Conservation (phyloP, 2,797 vertebrate species). For the Champsocephalus gunnari region DNA sequence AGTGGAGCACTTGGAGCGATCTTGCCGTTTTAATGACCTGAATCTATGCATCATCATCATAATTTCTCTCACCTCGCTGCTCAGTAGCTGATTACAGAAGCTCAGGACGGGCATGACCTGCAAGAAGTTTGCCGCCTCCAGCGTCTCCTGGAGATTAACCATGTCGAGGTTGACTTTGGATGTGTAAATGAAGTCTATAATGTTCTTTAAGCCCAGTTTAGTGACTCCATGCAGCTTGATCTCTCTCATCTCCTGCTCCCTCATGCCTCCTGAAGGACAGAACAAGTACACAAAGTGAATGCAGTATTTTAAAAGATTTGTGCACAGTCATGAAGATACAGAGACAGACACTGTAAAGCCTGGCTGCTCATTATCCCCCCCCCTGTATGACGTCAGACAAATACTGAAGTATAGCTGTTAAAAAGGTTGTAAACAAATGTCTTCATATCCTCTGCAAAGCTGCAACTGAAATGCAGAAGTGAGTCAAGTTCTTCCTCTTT, state of each 20-base stretch:
- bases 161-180: conserved; percentile 83
- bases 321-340: conserved; percentile 24
- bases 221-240: conserved; percentile 88
- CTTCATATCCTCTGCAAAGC: not conserved
- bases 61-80: conserved; percentile 81
- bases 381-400: no score
- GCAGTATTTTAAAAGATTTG: conserved; percentile 26
- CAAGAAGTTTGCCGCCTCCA: conserved; percentile 88
- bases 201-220: conserved; percentile 83
- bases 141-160: conserved; percentile 84
- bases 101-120: conserved; percentile 86
- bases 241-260: conserved; percentile 85
- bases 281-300: conserved; percentile 26
- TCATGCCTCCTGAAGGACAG: conserved; percentile 84
- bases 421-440: not conserved
- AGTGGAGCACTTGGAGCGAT: not conserved
- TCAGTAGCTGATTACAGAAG: conserved; percentile 88
- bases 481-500: conserved; percentile 6
- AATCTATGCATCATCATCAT: not conserved
- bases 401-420: not conserved
- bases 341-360: conserved; percentile 4
- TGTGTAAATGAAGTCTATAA: conserved; percentile 89
- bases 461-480: conserved; percentile 18
- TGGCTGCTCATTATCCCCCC: not conserved
- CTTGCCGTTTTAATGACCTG: not conserved